Evolutionary conservation across 2,113 vertebrate genomes (phyloP), one percentile per base, ranked within the genome.

Genomic region (Ariopsis seemanni): DNA sequence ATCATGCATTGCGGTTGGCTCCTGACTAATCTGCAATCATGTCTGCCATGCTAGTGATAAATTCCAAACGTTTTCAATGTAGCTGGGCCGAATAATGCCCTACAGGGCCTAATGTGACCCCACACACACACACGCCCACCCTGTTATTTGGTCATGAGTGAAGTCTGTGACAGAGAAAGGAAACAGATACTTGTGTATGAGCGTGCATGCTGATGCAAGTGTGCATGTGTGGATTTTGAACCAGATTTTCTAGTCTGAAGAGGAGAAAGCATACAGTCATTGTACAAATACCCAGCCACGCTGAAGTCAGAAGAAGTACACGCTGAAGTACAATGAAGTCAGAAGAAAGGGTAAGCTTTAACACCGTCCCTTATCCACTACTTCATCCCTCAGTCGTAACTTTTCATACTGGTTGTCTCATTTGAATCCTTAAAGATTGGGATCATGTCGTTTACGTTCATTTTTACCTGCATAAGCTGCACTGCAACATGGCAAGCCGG

Each of bases 241-340:
- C 82, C 22, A 18, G 82, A 65, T 52, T 83, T 83, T 67, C 82
- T 67, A 67, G 60, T 83, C 62, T 83, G 60, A 52, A 65, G 9
- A 48, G 11, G 34, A 25, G 58, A 1, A 62, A 48, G 30, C 79
- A 83, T 27, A 12, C 34, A n/a, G 60, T 15, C 22, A 5, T 42
- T 63, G 14, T 50, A 60, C 22, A 65, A 48, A 50, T 63, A 82
- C 7, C 30, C 22, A 0, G 30, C n/a, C 58, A 25, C 20, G 9
- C 7, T 15, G 53, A 52, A 52, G 25, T 80, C 15, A 30, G 52
- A 50, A 48, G 15, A 18, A 34, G n/a, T n/a, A n/a, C n/a, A n/a
- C n/a, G n/a, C n/a, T n/a, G n/a, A n/a, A n/a, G n/a, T n/a, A n/a
- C n/a, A n/a, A n/a, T n/a, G 20, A 52, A 52, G 25, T 80, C 15